A percentile compares a stretch with the other conserved stretches of the same genome.
phyloP scores from a whole-genome alignment of 2,888 invertebrate genomes.

The Chaetogeoica ovagalla region DNA sequence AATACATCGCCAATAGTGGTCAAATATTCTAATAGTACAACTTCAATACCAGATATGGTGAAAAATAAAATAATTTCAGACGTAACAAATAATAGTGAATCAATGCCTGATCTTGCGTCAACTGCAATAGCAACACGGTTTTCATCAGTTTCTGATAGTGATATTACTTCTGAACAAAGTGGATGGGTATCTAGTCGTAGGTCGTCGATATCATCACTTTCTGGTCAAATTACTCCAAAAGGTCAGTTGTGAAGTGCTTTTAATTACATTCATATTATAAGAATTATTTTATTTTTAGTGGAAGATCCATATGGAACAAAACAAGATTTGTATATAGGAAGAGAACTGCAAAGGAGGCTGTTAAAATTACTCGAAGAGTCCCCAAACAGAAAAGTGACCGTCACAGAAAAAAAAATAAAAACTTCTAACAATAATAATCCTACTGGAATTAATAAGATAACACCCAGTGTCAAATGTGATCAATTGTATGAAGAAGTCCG shows the following conservation, averaged over 20 bases:
- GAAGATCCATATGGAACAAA: conserved; percentile 34
- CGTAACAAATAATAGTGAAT: conserved; percentile 68
- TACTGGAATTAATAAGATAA: conserved; percentile 6
- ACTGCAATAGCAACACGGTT: conserved; percentile 54
- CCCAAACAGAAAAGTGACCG: conserved; percentile 28
- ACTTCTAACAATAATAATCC: conserved; percentile 16
- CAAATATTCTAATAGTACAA: conserved; percentile 57
- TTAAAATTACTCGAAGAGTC: conserved; percentile 44
- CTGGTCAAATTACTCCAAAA: conserved; percentile 53
- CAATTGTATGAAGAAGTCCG: conserved; percentile 64
- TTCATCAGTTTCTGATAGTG: conserved; percentile 59
- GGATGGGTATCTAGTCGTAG: conserved; percentile 83
- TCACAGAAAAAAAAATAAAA: conserved; percentile 10
- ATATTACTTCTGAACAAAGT: conserved; percentile 76
- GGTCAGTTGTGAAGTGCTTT: conserved; percentile 34
- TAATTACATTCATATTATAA: background rate
- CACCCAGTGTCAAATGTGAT: conserved; percentile 29
- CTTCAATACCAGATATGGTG: conserved; percentile 58
- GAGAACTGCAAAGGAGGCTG: conserved; percentile 40
- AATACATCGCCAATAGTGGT: conserved; percentile 56
- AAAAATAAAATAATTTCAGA: conserved; percentile 42
- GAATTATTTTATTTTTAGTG: conserved; percentile 23
- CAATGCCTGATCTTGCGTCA: conserved; percentile 68
- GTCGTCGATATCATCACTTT: conserved; percentile 61
- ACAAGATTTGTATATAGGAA: conserved; percentile 30